Conservation (phyloP, 2,113 vertebrate genomes). For the Bubalus kerabau region DNA sequence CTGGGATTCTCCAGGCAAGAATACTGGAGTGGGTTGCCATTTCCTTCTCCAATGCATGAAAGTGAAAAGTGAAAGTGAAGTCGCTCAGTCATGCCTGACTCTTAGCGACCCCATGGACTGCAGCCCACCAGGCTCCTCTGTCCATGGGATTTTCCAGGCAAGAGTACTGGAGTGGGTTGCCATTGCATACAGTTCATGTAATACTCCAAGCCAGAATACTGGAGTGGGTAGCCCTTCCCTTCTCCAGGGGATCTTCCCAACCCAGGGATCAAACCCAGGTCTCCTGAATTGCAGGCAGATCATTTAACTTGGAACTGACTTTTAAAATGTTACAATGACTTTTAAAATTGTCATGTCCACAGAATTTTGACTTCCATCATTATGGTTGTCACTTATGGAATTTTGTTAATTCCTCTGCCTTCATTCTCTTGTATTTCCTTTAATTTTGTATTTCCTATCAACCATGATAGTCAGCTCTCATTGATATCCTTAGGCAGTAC, state of each 20-base stretch:
- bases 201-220: neutral
- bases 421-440: neutral
- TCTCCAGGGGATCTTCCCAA: neutral
- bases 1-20: too few species aligned
- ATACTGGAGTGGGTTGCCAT: too few species aligned
- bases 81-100: too few species aligned
- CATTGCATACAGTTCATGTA: neutral
- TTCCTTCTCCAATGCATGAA: too few species aligned
- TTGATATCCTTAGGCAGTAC: neutral
- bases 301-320: neutral
- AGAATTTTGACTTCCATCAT: neutral
- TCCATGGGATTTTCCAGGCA: too few species aligned
- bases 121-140: too few species aligned
- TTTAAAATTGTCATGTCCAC: neutral
- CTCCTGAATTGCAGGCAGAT: neutral
- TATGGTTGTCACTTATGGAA: neutral
- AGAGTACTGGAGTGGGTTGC: too few species aligned
- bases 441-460: neutral
- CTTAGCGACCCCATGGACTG: too few species aligned
- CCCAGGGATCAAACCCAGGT: neutral
- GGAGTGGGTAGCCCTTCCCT: neutral
- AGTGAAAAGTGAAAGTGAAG: too few species aligned
- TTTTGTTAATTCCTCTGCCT: neutral
- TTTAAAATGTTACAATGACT: neutral
- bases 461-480: neutral